These are phyloP conservation scores for Paguma larvata DNA, from an alignment of 2,797 vertebrate species.

Conservation along the genomic window DNA sequence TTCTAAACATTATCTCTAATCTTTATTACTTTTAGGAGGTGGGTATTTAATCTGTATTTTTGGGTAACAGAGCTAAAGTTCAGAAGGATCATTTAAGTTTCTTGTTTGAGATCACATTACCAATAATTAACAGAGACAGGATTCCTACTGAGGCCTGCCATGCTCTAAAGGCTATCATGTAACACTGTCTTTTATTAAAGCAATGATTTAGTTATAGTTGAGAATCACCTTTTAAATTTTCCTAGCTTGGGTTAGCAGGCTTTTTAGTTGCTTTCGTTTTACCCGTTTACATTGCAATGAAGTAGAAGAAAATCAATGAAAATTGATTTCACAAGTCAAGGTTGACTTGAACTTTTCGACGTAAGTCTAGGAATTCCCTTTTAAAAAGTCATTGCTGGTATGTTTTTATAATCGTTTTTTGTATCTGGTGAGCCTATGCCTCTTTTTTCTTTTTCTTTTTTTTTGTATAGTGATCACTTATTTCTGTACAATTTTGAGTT, in stretches of 20 bases:
- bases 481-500: slow-evolving; percentile 55
- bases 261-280: slow-evolving; percentile 52
- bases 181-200: background rate
- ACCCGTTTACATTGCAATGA: background rate
- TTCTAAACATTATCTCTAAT: slow-evolving; percentile 28
- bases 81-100: slow-evolving; percentile 12
- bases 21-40: background rate
- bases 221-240: slow-evolving; percentile 52
- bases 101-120: background rate
- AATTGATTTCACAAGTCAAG: slow-evolving; percentile 21
- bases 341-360: background rate
- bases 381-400: background rate
- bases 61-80: background rate
- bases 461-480: background rate
- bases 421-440: background rate
- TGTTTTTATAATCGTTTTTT: slow-evolving; percentile 44
- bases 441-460: background rate
- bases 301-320: background rate
- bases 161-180: background rate
- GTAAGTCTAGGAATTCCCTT: slow-evolving; percentile 17
- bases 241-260: background rate
- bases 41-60: background rate
- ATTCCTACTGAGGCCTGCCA: background rate
- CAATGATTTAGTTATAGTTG: background rate
- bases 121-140: background rate